Base-by-base conservation (phyloP, 2,888 invertebrate genomes). In the Patella depressa region DNA sequence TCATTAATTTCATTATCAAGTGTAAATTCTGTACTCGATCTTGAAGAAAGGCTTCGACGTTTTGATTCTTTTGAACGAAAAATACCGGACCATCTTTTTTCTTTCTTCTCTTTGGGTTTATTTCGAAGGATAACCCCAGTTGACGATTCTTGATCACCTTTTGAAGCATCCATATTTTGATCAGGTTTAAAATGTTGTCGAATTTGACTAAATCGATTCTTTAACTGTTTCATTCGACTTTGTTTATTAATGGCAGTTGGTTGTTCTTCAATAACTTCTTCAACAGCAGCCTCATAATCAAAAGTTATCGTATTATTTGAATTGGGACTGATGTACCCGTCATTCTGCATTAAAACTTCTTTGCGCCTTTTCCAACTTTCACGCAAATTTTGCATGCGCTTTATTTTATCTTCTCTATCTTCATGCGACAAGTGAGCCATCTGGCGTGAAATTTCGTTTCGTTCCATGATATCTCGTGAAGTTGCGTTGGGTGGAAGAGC, bases 321-420 rank as follows among this genome's bases (percentile, higher is more conserved):
- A 15, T 24, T 73, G 1, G 78, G 71, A 17, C 77, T 74, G 19
- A 82, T 74, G 74, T 78, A 82, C 11, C 77, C 81, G 57, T 80
- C 78, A 72, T 57, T 82, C 73, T 82, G 80, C 9, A 80, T 82
- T 70, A 82, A 75, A 53, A 82, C 76, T 55, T 82, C 81, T 24
- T 80, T 82, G 57, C 81, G 57, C 24, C 76, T 79, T 24, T 79
- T 78, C 81, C 81, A 82, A 53, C 73, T 82, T 53, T 82, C 80
- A 15, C 80, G 7, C 53, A 82, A 78, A 65, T 79, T 76, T 53
- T 82, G 80, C 69, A 82, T 82, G 19, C 72, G 57, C n/a, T 34
- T 72, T 12, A 53, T 53, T 9, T 59, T 72, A 34, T 73, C 76
- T 24, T 76, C 73, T 4, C 65, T 24, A 2, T 72, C 53, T 53